Conservation (phyloP, 2,113 vertebrate species). For the Micromys minutus region DNA sequence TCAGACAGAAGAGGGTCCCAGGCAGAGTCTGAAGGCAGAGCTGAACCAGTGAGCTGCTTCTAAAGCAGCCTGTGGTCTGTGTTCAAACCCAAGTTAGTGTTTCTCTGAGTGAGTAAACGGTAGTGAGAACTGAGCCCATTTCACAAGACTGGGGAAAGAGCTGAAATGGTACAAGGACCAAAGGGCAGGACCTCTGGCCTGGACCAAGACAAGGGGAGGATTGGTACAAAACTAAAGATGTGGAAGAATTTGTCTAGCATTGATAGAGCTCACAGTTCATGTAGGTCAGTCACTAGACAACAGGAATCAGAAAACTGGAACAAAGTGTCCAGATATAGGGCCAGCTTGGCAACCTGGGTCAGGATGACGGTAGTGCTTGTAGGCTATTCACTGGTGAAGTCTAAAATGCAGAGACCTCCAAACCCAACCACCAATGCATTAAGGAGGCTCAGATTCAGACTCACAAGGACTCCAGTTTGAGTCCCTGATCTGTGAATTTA, state of each 20-base stretch:
- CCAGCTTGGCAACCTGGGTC: background rate
- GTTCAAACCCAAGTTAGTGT: background rate
- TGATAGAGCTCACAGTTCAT: background rate
- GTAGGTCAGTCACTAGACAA: too few species aligned
- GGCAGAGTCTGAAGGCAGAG: background rate
- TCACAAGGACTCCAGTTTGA: background rate
- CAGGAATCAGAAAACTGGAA: background rate
- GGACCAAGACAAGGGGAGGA: background rate
- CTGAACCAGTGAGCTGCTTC: background rate
- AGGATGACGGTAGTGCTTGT: background rate
- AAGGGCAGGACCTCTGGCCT: background rate
- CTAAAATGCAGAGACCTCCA: background rate
- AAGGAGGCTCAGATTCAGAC: background rate
- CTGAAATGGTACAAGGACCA: background rate
- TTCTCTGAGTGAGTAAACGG: background rate
- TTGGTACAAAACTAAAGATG: background rate
- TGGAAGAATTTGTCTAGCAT: background rate
- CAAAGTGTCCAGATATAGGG: background rate
- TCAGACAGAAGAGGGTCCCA: background rate
- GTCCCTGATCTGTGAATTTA: slow-evolving; percentile 12
- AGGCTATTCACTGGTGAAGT: background rate
- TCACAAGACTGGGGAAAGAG: background rate
- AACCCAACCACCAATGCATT: background rate
- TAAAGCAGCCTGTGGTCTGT: background rate
- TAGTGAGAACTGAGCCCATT: background rate